Conservation (phyloP, 2,888 invertebrate genomes). For the Dryocosmus kuriphilus region DNA sequence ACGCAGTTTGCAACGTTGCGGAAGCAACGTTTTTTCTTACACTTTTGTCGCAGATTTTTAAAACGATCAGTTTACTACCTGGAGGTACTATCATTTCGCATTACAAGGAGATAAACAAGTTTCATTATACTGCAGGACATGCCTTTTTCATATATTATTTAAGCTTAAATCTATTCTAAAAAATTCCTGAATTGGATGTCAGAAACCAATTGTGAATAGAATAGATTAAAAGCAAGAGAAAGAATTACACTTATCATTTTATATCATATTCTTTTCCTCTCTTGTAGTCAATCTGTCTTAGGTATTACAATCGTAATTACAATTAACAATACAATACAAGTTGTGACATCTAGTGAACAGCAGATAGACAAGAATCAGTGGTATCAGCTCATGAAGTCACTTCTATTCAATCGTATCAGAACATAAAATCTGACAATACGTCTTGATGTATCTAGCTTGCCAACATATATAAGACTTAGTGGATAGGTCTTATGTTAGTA, state of each 20-base stretch:
- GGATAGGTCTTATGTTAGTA: background rate
- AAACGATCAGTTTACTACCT: background rate
- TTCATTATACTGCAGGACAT: background rate
- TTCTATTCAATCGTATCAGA: background rate
- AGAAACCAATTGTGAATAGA: too few relatives aligned
- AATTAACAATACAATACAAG: background rate
- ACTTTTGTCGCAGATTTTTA: background rate
- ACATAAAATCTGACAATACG: background rate
- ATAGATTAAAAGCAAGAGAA: too few relatives aligned
- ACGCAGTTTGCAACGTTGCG: background rate
- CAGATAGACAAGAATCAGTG: background rate
- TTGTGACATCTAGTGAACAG: background rate
- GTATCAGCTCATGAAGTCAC: background rate
- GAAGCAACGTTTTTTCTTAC: background rate
- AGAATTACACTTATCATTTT: too few relatives aligned
- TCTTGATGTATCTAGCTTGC: background rate
- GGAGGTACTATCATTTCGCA: background rate
- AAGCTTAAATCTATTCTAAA: too few relatives aligned
- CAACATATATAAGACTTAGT: background rate
- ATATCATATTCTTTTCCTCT: too few relatives aligned
- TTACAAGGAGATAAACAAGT: background rate
- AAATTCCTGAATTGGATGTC: too few relatives aligned
- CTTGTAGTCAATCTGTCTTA: background rate
- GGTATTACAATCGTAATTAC: background rate
- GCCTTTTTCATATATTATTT: background rate